Conservation (phyloP, 2,797 vertebrate genomes). For the Mareca strepera region DNA sequence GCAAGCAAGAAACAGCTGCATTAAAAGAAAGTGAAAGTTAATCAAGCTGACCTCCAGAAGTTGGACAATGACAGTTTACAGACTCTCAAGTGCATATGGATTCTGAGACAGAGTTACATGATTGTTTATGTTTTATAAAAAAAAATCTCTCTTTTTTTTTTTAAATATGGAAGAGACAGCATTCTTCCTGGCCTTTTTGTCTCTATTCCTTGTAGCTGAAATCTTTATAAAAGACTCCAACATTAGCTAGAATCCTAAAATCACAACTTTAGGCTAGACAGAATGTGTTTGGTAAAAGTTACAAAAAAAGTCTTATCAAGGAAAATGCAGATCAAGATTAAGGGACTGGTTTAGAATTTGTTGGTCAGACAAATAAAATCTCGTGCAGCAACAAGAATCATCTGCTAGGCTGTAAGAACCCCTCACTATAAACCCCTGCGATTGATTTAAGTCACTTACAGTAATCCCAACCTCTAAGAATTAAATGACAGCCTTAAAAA, state of each 20-base stretch:
- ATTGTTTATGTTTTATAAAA: neutral
- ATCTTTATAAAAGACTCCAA: neutral
- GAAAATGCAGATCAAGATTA: neutral
- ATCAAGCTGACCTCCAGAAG: neutral
- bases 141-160: neutral
- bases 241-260: neutral
- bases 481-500: neutral
- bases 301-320: neutral
- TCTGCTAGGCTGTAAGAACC: neutral
- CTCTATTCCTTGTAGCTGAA: neutral
- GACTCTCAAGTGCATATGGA: neutral
- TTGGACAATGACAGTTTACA: neutral
- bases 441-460: neutral
- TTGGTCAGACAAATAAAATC: neutral
- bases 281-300: neutral
- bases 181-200: neutral
- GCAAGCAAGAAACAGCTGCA: neutral
- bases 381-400: neutral
- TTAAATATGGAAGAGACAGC: neutral
- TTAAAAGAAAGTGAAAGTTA: slow-evolving; percentile 13
- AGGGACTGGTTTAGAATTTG: neutral
- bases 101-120: neutral
- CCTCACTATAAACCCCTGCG: neutral
- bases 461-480: neutral
- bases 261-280: neutral